phyloP scores from a whole-genome alignment of 2,113 vertebrate genomes.

The Cyanistes caeruleus region DNA sequence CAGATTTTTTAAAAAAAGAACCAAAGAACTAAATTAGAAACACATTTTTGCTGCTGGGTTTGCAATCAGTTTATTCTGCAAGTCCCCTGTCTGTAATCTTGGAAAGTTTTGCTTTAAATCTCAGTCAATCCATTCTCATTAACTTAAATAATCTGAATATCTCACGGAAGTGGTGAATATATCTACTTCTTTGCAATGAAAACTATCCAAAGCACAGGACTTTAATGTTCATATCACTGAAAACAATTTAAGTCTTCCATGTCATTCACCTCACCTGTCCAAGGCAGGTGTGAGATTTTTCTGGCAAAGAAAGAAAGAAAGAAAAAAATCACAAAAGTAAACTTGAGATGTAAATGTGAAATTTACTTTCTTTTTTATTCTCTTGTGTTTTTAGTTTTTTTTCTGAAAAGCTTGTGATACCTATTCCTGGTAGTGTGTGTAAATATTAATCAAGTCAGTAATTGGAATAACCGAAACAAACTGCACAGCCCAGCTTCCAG shows the following conservation, averaged over 20 bases:
- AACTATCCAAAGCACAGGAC: background rate
- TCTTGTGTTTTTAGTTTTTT: background rate
- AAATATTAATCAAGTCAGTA: background rate
- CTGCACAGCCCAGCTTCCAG: background rate
- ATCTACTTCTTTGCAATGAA: background rate
- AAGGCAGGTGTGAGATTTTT: background rate
- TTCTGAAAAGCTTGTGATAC: background rate
- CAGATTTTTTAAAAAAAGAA: background rate
- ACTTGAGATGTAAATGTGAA: background rate
- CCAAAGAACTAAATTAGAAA: constrained; percentile 32
- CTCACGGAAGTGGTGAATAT: background rate
- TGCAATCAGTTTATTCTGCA: background rate
- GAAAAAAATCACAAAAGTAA: background rate
- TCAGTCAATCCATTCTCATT: constrained; percentile 34
- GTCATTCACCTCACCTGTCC: background rate
- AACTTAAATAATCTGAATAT: background rate
- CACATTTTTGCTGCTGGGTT: background rate
- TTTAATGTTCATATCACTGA: background rate
- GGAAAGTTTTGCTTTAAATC: background rate
- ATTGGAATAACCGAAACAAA: background rate
- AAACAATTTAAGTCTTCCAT: background rate
- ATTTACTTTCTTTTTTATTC: background rate
- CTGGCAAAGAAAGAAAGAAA: background rate
- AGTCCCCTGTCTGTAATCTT: background rate
- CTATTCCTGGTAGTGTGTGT: background rate